Percentiles rank a stretch among this genome's conserved stretches.
Evolutionary conservation across 2,113 vertebrate genomes (phyloP).

Genomic region (Sinosuthora webbiana): DNA sequence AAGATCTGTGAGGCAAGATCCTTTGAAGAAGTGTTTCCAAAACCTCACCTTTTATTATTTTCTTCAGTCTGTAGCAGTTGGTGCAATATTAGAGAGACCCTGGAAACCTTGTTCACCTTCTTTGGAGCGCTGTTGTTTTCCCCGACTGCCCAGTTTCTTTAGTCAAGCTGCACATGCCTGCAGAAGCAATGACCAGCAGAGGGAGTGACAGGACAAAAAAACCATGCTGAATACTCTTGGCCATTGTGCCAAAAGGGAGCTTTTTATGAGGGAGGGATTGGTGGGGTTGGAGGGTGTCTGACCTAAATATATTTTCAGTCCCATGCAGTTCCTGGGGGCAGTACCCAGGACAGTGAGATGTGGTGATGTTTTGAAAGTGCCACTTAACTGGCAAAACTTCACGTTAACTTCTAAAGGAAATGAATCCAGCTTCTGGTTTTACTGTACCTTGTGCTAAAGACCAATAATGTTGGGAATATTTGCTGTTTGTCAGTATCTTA

Average conservation of each 20-base stretch:
- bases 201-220: constrained; percentile 32
- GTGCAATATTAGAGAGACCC: not conserved
- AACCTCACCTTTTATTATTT: not conserved
- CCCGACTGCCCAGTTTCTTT: not conserved
- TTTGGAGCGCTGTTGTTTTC: not conserved
- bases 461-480: not conserved
- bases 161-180: not conserved
- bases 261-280: not conserved
- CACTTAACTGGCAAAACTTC: not conserved
- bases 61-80: not conserved
- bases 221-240: fast-evolving
- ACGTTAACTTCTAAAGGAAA: not conserved
- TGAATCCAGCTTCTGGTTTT: not conserved
- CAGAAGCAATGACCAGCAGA: not conserved
- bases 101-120: not conserved
- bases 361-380: not conserved
- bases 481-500: not conserved
- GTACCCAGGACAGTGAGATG: not conserved
- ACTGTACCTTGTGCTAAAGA: not conserved
- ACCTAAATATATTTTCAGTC: not conserved
- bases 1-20: not conserved
- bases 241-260: not conserved
- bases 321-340: not conserved
- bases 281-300: not conserved
- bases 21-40: not conserved